A percentile compares a stretch with the other conserved stretches of the same genome.
These are phyloP conservation scores for Alviniconcha strummeri DNA, from an alignment of 2,888 invertebrate genomes.

Conservation along the genomic window DNA sequence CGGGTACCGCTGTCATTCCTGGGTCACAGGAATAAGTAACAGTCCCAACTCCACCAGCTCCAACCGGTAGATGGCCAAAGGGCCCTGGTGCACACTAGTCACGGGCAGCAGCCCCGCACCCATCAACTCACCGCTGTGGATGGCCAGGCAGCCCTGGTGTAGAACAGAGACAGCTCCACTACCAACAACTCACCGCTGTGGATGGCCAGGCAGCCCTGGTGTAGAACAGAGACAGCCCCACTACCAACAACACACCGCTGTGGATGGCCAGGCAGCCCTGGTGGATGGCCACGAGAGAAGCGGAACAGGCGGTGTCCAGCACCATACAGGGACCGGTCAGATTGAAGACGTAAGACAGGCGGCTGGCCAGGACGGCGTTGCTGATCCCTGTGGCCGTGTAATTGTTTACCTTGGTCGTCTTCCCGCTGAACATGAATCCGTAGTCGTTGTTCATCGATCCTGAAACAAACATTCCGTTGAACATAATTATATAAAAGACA, in stretches of 20 bases:
- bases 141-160: no score
- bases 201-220: no score
- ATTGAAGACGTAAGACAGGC: conserved; percentile 47
- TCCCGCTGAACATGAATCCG: not conserved
- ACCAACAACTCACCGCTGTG: conserved; percentile 30
- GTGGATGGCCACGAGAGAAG: conserved; percentile 47
- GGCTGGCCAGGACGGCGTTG: conserved; percentile 38
- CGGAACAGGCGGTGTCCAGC: conserved; percentile 51
- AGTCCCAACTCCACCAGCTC: no score
- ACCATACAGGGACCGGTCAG: conserved; percentile 46
- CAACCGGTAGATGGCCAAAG: no score
- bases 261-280: conserved; percentile 54
- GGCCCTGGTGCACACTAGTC: no score
- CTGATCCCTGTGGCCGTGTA: conserved; percentile 43
- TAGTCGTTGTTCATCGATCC: conserved; percentile 51
- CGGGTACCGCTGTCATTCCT: no score
- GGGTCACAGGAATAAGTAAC: no score
- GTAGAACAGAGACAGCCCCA: no score
- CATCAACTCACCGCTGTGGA: no score
- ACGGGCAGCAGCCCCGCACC: no score
- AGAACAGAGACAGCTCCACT: no score
- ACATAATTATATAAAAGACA: not conserved
- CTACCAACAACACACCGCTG: conserved; percentile 31
- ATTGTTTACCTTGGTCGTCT: conserved; percentile 6
- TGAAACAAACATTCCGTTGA: conserved; percentile 9